phyloP scores from a whole-genome alignment of 30 jellyfish, hydroid and myxozoan genomes.

The Turritopsis dohrnii region DNA sequence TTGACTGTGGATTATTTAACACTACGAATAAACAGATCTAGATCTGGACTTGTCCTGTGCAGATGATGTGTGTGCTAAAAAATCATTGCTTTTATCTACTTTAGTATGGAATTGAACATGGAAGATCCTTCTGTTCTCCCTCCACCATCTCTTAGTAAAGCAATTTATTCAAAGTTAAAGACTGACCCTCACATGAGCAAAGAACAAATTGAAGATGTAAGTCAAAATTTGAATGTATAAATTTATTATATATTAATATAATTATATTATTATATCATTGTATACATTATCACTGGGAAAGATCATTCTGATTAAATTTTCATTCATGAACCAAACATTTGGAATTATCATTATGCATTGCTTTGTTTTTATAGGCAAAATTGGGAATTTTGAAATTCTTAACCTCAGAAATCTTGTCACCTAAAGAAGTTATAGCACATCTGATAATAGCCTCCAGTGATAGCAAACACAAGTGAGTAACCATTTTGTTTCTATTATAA shows the following conservation, averaged over 20 bases:
- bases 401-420: slow-evolving; percentile 43
- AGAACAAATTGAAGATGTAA: slow-evolving; percentile 61
- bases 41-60: too few relatives aligned
- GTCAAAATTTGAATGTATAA: too few relatives aligned
- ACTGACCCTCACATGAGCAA: slow-evolving; percentile 47
- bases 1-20: too few relatives aligned
- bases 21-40: too few relatives aligned
- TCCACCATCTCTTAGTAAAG: slow-evolving; percentile 74
- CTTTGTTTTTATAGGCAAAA: slow-evolving; percentile 51
- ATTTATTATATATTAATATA: background rate
- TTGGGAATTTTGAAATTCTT: slow-evolving; percentile 74
- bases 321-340: too few relatives aligned
- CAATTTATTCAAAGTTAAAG: slow-evolving; percentile 38
- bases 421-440: slow-evolving; percentile 57
- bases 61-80: too few relatives aligned
- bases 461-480: slow-evolving; percentile 58
- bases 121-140: slow-evolving; percentile 17
- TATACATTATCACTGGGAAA: background rate
- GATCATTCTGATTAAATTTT: too few relatives aligned
- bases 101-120: slow-evolving; percentile 27
- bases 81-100: too few relatives aligned
- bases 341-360: too few relatives aligned
- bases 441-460: slow-evolving; percentile 70
- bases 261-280: too few relatives aligned
- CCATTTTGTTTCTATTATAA: background rate